These are phyloP conservation scores for Cremastinae sp. DNA, from an alignment of 2,888 invertebrate species.

Conservation along the genomic window DNA sequence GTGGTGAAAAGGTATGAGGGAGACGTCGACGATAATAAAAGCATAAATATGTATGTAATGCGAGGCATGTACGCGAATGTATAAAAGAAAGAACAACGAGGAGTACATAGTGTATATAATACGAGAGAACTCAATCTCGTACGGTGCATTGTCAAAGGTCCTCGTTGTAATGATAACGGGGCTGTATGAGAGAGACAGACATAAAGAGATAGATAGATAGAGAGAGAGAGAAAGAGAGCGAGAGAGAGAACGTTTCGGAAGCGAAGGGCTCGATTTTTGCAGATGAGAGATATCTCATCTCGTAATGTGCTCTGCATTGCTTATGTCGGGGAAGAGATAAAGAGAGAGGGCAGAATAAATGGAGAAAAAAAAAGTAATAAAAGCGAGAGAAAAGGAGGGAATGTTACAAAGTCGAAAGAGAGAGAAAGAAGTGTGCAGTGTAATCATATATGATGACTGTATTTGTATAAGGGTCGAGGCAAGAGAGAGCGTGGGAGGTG, in stretches of 20 bases:
- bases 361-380: slow-evolving; percentile 44
- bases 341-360: slow-evolving; percentile 38
- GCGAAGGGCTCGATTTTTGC: slow-evolving; percentile 52
- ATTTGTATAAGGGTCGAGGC: slow-evolving; percentile 49
- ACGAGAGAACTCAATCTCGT: slow-evolving; percentile 52
- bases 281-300: slow-evolving; percentile 73
- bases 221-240: slow-evolving; percentile 7
- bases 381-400: slow-evolving; percentile 41
- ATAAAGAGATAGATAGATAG: no score
- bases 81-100: slow-evolving; percentile 31
- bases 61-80: slow-evolving; percentile 1
- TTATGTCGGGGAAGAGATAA: slow-evolving; percentile 56
- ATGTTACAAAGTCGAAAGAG: slow-evolving; percentile 30
- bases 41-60: slow-evolving; percentile 7
- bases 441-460: slow-evolving; percentile 59
- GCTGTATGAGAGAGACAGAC: slow-evolving; percentile 8
- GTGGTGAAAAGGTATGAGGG: no score
- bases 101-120: slow-evolving; percentile 26
- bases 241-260: slow-evolving; percentile 16
- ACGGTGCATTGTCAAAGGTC: slow-evolving; percentile 70
- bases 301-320: slow-evolving; percentile 70
- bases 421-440: slow-evolving; percentile 47
- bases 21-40: slow-evolving; percentile 6
- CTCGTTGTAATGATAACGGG: slow-evolving; percentile 69
- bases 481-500: slow-evolving; percentile 22